Percentiles rank a stretch among this genome's conserved stretches.
phyloP scores from a whole-genome alignment of 2,888 invertebrate species.

The Ichneumoninae sp. region DNA sequence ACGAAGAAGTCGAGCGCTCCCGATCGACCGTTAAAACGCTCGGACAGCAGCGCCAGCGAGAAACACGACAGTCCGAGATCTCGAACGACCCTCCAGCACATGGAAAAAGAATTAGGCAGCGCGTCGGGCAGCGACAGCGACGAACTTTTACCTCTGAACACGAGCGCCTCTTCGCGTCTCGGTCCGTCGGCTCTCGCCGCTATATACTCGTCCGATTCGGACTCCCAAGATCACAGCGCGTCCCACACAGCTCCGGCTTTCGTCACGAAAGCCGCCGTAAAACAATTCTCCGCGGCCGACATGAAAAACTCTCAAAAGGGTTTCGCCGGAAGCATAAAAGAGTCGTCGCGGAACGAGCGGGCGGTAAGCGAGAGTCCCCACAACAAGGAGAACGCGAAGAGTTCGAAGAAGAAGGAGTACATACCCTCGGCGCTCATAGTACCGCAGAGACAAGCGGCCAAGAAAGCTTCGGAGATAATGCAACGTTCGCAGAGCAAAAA shows the following conservation, averaged over 20 bases:
- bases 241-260: constrained; percentile 86
- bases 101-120: constrained; percentile 91
- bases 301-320: constrained; percentile 94
- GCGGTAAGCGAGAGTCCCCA: constrained; percentile 74
- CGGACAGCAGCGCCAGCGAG: constrained; percentile 82
- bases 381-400: constrained; percentile 85
- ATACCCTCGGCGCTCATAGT: constrained; percentile 93
- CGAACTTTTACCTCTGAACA: constrained; percentile 89
- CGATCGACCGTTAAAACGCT: constrained; percentile 84
- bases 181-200: constrained; percentile 87
- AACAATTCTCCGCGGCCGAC: constrained; percentile 91
- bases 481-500: constrained; percentile 87
- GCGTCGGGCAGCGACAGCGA: constrained; percentile 92
- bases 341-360: constrained; percentile 83
- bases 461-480: constrained; percentile 95
- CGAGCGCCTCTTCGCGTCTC: constrained; percentile 73
- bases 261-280: constrained; percentile 93
- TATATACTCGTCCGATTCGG: constrained; percentile 92
- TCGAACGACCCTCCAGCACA: constrained; percentile 88
- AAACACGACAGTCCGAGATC: constrained; percentile 82
- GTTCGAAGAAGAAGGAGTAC: constrained; percentile 85
- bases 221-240: constrained; percentile 87
- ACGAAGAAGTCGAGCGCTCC: constrained; percentile 80
- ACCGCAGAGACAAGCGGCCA: constrained; percentile 95
- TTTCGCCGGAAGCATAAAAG: constrained; percentile 85